Conservation (phyloP, 2,113 vertebrate genomes). For the Prunella fulvescens region DNA sequence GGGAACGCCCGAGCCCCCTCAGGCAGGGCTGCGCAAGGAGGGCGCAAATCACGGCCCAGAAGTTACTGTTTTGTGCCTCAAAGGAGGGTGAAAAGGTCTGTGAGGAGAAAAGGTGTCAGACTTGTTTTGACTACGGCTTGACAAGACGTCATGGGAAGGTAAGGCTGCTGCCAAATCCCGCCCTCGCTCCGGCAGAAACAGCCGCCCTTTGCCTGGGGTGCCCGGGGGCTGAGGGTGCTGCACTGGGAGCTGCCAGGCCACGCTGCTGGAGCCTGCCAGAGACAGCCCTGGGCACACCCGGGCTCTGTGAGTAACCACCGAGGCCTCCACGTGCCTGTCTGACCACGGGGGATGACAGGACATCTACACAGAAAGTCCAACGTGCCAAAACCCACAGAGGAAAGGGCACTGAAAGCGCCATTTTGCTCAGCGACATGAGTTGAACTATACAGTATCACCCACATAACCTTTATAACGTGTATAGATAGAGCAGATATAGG, state of each 20-base stretch:
- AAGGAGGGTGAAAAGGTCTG: neutral
- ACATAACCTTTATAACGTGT: neutral
- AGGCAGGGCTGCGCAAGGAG: accelerated
- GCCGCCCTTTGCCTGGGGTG: accelerated
- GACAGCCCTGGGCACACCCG: neutral
- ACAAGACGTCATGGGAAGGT: neutral
- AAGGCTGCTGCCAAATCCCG: neutral
- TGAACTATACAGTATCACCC: neutral
- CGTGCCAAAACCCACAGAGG: neutral
- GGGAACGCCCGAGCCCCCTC: accelerated
- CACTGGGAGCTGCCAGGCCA: no score
- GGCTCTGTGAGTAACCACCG: neutral
- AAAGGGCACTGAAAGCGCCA: accelerated
- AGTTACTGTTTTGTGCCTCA: neutral
- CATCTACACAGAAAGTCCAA: neutral
- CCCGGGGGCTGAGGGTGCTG: accelerated
- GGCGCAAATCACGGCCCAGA: accelerated
- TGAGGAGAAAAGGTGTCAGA: neutral
- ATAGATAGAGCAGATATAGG: neutral
- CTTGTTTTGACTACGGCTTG: neutral
- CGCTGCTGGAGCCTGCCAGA: neutral
- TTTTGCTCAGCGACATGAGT: neutral
- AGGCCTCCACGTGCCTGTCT: neutral
- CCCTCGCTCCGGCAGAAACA: neutral
- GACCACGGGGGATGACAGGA: neutral